These are phyloP conservation scores for Suncus etruscus DNA, from an alignment of 2,113 vertebrate species.

Conservation along the genomic window DNA sequence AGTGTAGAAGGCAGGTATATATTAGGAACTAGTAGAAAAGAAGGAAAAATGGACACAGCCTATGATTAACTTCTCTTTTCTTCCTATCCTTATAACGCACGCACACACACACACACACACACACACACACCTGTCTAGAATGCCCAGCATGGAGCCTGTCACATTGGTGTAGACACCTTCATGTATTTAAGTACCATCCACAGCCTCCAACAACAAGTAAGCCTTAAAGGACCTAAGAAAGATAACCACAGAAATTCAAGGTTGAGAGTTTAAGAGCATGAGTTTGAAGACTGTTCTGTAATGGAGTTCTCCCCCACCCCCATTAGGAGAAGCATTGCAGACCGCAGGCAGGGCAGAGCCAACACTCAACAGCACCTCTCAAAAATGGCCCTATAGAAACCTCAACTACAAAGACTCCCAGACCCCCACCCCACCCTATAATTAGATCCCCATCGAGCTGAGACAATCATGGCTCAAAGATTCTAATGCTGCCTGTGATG, in stretches of 20 bases:
- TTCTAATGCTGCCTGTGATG: not conserved
- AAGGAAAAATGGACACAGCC: not conserved
- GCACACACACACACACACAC: too few species aligned
- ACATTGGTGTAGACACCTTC: not conserved
- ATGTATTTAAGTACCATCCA: not conserved
- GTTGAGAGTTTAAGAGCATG: not conserved
- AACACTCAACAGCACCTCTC: not conserved
- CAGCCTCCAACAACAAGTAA: not conserved
- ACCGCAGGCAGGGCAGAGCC: not conserved
- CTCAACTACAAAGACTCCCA: not conserved
- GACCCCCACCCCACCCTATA: not conserved
- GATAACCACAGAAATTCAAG: not conserved
- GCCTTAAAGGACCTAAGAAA: not conserved
- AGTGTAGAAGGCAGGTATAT: not conserved
- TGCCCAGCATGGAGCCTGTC: not conserved
- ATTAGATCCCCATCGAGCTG: not conserved
- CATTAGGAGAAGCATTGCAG: not conserved
- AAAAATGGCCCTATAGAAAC: too few species aligned
- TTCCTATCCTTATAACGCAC: not conserved
- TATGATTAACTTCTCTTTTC: not conserved
- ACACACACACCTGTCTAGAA: not conserved
- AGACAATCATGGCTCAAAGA: not conserved
- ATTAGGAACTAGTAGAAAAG: not conserved
- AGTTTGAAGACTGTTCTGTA: not conserved
- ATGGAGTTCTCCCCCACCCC: too few species aligned